Evolutionary conservation across 2,888 invertebrate species (phyloP).

Genomic region (Acleris emargana): DNA sequence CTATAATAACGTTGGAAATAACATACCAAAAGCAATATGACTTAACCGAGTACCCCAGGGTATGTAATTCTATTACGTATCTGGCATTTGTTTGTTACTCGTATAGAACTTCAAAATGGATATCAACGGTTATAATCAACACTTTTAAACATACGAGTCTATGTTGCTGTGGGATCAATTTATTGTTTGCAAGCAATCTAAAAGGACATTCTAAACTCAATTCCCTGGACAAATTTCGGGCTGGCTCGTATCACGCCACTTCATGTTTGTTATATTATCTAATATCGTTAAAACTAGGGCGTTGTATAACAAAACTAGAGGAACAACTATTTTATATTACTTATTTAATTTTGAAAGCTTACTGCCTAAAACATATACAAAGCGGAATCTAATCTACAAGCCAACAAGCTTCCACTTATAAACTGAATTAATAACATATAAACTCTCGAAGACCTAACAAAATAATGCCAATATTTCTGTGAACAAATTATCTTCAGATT

Average conservation of each 20-base stretch:
- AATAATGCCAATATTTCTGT: not conserved
- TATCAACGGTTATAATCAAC: not conserved
- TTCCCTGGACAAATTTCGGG: slow-evolving; percentile 1
- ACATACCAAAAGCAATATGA: too few relatives aligned
- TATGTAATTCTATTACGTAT: too few relatives aligned
- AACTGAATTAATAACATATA: too few relatives aligned
- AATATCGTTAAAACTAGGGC: not conserved
- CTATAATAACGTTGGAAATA: too few relatives aligned
- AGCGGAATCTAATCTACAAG: too few relatives aligned
- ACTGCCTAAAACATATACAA: too few relatives aligned
- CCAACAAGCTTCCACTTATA: too few relatives aligned
- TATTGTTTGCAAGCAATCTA: slow-evolving; percentile 5
- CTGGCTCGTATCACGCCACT: not conserved
- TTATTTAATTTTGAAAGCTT: too few relatives aligned
- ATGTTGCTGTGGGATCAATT: not conserved
- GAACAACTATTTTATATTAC: too few relatives aligned
- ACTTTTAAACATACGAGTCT: not conserved
- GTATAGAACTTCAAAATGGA: too few relatives aligned
- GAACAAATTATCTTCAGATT: not conserved
- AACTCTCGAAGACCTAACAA: not conserved
- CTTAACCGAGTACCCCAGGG: too few relatives aligned
- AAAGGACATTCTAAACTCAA: not conserved
- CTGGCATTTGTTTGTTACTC: too few relatives aligned
- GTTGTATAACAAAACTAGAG: not conserved
- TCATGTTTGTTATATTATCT: not conserved